Evolutionary conservation across 1,140 invertebrate species (phyloP), one percentile per base, ranked within the genome.

Genomic region (Cotesia glomerata): DNA sequence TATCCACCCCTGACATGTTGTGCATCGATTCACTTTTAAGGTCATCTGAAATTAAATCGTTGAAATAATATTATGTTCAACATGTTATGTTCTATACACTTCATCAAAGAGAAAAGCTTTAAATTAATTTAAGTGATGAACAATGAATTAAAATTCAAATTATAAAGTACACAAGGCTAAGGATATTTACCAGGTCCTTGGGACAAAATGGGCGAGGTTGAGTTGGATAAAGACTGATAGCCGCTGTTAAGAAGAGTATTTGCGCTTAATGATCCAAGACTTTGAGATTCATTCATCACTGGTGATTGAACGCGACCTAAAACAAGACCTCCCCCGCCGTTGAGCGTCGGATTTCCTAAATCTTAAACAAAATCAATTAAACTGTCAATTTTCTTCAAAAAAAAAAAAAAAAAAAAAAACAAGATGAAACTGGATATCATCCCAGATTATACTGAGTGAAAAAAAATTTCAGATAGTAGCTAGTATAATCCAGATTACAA

Each of bases 161-260:
- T 32, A 59, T 39, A 69, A 45, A 63, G 18, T 65, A 51, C 26
- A 14, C 11, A 63, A 75, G 71, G 79, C 13, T 5, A 18, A 7
- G 39, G 39, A 45, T 45, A 45, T 9, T 45, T 78, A 84, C 80
- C 81, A 78, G 80, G 76, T 78, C 81, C 79, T 77, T 86, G 86
- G 65, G 90, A 90, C 36, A 91, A 79, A 80, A 90, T 89, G 14
- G 91, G 90, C 34, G 91, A 91, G 16, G 90, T 90, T 14, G 91
- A 90, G 39, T 90, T 85, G 52, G 90, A 91, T 69, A 91, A 79
- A 9, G 87, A 81, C 71, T 87, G 87, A 80, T 89, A 90, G 67
- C 85, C 84, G 39, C 88, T 87, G 76, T 89, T 89, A 59, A 90
- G 82, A 66, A 90, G 77, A 72, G 80, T 84, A 75, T 88, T 89